Percentiles rank a stretch among this genome's conserved stretches.
Conservation (phyloP, 2,113 vertebrate genomes). For the Coracopsis vasa region DNA sequence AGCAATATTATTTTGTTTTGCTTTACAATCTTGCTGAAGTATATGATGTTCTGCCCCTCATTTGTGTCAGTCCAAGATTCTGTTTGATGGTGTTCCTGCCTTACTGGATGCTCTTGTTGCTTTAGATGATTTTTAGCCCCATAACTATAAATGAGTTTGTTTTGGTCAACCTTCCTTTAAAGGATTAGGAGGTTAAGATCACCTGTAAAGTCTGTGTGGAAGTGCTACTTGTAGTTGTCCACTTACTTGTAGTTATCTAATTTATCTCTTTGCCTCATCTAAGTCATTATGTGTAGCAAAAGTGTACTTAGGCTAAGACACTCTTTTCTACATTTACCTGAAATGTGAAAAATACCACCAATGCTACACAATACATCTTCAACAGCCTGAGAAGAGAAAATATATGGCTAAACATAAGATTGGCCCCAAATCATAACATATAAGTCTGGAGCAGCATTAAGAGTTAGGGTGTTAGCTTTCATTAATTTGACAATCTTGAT, state of each 20-base stretch:
- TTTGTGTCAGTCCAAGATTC: neutral
- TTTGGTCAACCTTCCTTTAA: neutral
- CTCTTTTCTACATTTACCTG: neutral
- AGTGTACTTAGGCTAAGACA: neutral
- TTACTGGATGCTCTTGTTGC: neutral
- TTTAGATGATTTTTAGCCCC: neutral
- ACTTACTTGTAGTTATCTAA: rapidly evolving
- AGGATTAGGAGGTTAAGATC: neutral
- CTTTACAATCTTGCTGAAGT: neutral
- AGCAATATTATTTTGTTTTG: neutral
- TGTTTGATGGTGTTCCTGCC: neutral
- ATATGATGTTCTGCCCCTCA: neutral
- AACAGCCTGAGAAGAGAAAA: neutral
- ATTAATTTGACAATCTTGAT: neutral
- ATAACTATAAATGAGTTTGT: neutral
- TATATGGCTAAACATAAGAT: neutral
- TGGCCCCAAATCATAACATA: neutral
- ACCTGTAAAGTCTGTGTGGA: neutral
- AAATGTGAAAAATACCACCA: neutral
- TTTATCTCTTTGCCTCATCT: neutral
- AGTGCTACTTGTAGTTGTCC: neutral
- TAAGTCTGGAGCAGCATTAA: neutral
- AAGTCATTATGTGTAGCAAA: neutral
- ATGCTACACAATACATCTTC: neutral
- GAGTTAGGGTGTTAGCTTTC: neutral